Base-by-base conservation (phyloP, 2,888 invertebrate species). In the Drosophila paracracens region DNA sequence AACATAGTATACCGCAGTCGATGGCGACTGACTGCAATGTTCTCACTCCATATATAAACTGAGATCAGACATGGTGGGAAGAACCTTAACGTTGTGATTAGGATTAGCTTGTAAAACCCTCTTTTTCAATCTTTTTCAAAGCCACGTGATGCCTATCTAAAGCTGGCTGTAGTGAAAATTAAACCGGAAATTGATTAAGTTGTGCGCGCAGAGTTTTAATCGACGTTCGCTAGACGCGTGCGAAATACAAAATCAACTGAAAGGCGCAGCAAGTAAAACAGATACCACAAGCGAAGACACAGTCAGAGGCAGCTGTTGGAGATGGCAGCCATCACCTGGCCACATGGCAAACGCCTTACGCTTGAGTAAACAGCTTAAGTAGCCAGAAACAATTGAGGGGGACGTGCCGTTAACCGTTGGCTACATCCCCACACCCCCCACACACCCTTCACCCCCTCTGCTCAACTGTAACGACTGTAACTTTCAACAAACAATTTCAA, bases 181-280 rank as follows among this genome's bases (percentile, higher is more conserved):
- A 53, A 60, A 54, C 70, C 83, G 88, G 86, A 85, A 88, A 85
- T 88, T 86, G 85, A 88, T 88, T 86, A 83, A 88, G 79, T 85
- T 83, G 61, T 33, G 31, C 46, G 62, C 56, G 33, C 38, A 10
- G 53, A 60, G 70, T 79, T 84, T 87, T 84, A 84, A 88, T 88
- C 79, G 79, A 69, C 58, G 73, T 33, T 64, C 38, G 53, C 25
- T 27, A 33, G 58, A 81, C 66, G 72, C 88, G 63, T 35, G 61
- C 36, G 40, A 78, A 76, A 76, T 86, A 83, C 86, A 31, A 74
- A 88, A 78, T 70, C 74, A 83, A 63, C 69, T 71, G 74, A 56
- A 54, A 56, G 46, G 16, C 18, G 43, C 11, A 13, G 25, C 21
- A 25, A 25, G 18, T 36, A 13, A 46, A 52, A 13, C 52, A 67